These are phyloP conservation scores for Phyllopteryx taeniolatus DNA, from an alignment of 2,113 vertebrate genomes.

Conservation along the genomic window DNA sequence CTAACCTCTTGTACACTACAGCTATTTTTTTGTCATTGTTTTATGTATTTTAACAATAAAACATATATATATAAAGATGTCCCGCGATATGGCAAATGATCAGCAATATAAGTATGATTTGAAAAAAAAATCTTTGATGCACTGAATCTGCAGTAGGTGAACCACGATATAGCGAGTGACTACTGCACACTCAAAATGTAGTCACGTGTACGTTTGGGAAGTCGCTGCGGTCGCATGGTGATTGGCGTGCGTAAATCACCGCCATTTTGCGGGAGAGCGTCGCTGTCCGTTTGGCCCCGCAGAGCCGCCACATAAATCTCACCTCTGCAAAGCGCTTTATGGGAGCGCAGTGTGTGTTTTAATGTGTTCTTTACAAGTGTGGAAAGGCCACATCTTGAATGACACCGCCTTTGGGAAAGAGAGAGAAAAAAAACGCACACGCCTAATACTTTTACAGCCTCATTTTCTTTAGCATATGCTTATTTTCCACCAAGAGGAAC, in stretches of 20 bases:
- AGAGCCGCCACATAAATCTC: conserved; percentile 68
- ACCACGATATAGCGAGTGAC: too few species aligned
- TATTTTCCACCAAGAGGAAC: conserved; percentile 41
- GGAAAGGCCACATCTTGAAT: conserved; percentile 72
- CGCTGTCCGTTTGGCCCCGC: conserved; percentile 56
- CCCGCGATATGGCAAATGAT: too few species aligned
- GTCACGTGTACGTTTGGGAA: too few species aligned
- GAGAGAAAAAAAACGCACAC: neutral
- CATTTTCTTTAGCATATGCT: conserved; percentile 67
- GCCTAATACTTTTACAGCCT: conserved; percentile 57
- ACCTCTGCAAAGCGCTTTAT: conserved; percentile 65
- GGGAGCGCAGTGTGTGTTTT: conserved; percentile 72
- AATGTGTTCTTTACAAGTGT: conserved; percentile 71
- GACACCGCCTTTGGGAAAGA: conserved; percentile 50
- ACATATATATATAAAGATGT: too few species aligned
- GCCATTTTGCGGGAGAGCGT: conserved; percentile 47
- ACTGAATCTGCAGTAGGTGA: too few species aligned
- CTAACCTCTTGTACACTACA: too few species aligned
- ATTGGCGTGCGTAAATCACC: conserved; percentile 43
- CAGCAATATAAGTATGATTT: too few species aligned
- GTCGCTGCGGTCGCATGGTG: neutral
- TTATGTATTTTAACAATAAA: too few species aligned
- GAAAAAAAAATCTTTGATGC: too few species aligned
- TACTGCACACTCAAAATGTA: too few species aligned
- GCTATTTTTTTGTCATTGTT: too few species aligned